Base-by-base conservation (phyloP, 2,888 invertebrate species). In the Hirudinaria manillensis region DNA sequence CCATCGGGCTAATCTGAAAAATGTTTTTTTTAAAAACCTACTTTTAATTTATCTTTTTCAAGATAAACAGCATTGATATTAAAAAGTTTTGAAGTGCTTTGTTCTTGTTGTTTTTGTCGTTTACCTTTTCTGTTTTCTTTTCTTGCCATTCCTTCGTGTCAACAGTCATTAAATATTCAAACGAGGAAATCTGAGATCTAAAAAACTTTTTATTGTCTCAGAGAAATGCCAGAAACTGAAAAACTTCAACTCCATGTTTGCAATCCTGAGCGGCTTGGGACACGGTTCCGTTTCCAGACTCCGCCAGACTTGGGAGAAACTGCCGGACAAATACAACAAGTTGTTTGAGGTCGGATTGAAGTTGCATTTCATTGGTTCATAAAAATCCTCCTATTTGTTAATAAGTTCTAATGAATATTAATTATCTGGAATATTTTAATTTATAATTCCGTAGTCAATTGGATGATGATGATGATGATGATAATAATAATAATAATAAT, bases 191-290 rank as follows among this genome's bases (percentile, higher is more conserved):
- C n/a, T 71, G 53, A 32, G 1, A 51, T 24, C 24, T 34, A 27
- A 71, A 13, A 71, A 21, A 13, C 21, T 51, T 61, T 27, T n/a
- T 2, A 55, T 7, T 68, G 36, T 68, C 84, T 29, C 81, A 90
- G 90, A 93, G 71, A 96, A 97, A 86, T 99, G 98, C 86, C 96
- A 96, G 85, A 98, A 98, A 85, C 95, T 96, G 84, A 94, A 96
- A 86, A 99, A 99, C 87, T 99, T 97, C 87, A 99, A 99, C 87
- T 96, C 97, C 0, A 95, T 99, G 95, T 99, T 99, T 88, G 98
- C 98, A 77, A 96, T 99, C 76, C 89, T 99, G 80, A 96, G 95
- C 78, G 99, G 99, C 21, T 88, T 99, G 83, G 97, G 95, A 6
- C 97, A 99, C 84, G 93, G 93, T 4, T 93, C 96, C 0, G 96